Evolutionary conservation across 2,888 invertebrate species (phyloP).

Genomic region (Drosophila maculinotata): DNA sequence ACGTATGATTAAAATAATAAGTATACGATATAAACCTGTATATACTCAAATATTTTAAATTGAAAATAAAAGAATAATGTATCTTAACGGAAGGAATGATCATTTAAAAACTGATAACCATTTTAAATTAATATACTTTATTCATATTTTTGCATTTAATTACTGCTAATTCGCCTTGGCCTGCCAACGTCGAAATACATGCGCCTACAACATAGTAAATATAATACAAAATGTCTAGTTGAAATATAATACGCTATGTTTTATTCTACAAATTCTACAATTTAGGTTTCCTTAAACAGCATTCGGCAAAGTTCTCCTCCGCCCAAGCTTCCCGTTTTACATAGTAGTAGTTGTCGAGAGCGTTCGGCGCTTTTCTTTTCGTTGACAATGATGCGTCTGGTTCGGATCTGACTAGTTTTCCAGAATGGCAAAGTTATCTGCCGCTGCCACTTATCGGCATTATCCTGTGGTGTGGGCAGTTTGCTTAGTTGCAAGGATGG

Average conservation of each 20-base stretch:
- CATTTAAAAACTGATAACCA: not conserved
- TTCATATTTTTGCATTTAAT: constrained; percentile 3
- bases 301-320: constrained; percentile 79
- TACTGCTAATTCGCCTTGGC: constrained; percentile 13
- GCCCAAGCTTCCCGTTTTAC: constrained; percentile 59
- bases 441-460: constrained; percentile 5
- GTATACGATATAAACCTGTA: too few species aligned
- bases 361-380: constrained; percentile 77
- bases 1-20: too few species aligned
- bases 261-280: constrained; percentile 1
- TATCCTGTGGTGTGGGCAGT: not conserved
- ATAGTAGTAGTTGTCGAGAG: constrained; percentile 73
- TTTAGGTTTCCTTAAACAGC: constrained; percentile 74
- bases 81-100: too few species aligned
- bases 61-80: too few species aligned
- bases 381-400: constrained; percentile 76
- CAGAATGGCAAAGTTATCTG: constrained; percentile 23
- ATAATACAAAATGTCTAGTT: constrained; percentile 22
- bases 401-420: constrained; percentile 57
- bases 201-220: constrained; percentile 3
- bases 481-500: constrained; percentile 6
- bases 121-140: constrained; percentile 10
- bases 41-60: too few species aligned
- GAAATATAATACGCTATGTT: constrained; percentile 9
- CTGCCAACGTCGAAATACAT: constrained; percentile 16